phyloP scores from a whole-genome alignment of 2,888 invertebrate species.

The Graphium colonna region DNA sequence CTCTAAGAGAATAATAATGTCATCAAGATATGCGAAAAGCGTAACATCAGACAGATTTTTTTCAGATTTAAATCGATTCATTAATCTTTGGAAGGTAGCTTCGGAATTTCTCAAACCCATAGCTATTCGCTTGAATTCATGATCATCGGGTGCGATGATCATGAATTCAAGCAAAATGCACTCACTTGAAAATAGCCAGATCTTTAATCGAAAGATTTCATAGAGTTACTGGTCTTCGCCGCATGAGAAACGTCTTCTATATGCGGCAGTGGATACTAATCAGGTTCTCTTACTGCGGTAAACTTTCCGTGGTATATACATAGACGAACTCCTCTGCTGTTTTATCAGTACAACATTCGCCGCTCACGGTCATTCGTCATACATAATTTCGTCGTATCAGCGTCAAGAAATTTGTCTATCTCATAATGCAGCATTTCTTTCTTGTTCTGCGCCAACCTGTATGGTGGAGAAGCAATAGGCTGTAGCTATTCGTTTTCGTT shows the following conservation, averaged over 20 bases:
- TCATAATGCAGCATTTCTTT: conserved; percentile 23
- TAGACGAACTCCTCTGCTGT: conserved; percentile 28
- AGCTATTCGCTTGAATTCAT: conserved; percentile 31
- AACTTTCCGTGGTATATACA: conserved; percentile 39
- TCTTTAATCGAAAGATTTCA: too few relatives aligned
- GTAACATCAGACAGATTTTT: conserved; percentile 21
- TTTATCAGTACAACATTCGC: too few relatives aligned
- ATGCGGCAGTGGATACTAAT: conserved; percentile 31
- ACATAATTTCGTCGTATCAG: conserved; percentile 31
- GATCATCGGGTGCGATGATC: too few relatives aligned
- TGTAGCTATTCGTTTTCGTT: too few relatives aligned
- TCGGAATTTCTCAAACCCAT: conserved; percentile 30
- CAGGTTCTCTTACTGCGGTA: conserved; percentile 36
- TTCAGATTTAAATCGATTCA: conserved; percentile 33
- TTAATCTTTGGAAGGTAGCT: conserved; percentile 29
- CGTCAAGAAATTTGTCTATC: conserved; percentile 35
- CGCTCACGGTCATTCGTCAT: too few relatives aligned
- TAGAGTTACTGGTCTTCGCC: conserved; percentile 27
- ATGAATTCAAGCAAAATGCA: too few relatives aligned
- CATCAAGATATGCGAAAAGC: conserved; percentile 28
- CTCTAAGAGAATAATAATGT: conserved; percentile 34
- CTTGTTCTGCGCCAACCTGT: too few relatives aligned
- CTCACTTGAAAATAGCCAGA: conserved; percentile 29
- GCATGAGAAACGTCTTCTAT: conserved; percentile 32
- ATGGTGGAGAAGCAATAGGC: too few relatives aligned